These are phyloP conservation scores for Diorhabda sublineata DNA, from an alignment of 1,140 invertebrate species.

Conservation along the genomic window DNA sequence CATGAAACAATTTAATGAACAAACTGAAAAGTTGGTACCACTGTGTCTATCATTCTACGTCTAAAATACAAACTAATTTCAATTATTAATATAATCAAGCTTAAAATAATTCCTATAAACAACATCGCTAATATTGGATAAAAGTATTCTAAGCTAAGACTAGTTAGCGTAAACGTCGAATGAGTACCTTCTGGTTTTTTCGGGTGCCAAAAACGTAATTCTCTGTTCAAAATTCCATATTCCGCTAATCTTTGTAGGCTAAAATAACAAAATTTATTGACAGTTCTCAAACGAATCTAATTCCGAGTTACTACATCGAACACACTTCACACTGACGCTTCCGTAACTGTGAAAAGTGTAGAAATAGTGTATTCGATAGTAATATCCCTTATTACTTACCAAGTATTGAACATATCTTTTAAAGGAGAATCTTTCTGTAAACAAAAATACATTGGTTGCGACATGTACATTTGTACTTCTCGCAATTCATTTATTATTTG, in stretches of 20 bases:
- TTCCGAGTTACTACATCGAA: neutral
- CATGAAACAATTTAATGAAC: too few species aligned
- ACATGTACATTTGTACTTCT: slow-evolving; percentile 36
- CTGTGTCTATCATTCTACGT: neutral
- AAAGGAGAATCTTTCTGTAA: slow-evolving; percentile 38
- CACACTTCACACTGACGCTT: too few species aligned
- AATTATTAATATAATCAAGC: slow-evolving; percentile 25
- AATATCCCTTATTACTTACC: slow-evolving; percentile 25
- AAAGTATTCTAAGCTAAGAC: slow-evolving; percentile 30
- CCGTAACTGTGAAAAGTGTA: neutral
- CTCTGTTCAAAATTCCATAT: slow-evolving; percentile 27
- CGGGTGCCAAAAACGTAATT: slow-evolving; percentile 29
- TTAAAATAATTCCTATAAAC: slow-evolving; percentile 27
- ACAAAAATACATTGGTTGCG: slow-evolving; percentile 30
- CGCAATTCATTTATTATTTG: slow-evolving; percentile 38
- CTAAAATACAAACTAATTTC: slow-evolving; percentile 15
- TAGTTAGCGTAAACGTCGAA: slow-evolving; percentile 18
- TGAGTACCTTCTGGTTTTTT: slow-evolving; percentile 30
- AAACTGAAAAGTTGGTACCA: too few species aligned
- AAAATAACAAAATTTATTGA: slow-evolving; percentile 1
- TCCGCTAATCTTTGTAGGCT: slow-evolving; percentile 31
- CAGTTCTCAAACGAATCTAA: neutral
- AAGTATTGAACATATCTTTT: slow-evolving; percentile 36
- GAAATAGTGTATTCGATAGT: neutral
- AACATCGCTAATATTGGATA: slow-evolving; percentile 32